phyloP scores from a whole-genome alignment of 2,888 invertebrate genomes.

The Dendrolimus houi region DNA sequence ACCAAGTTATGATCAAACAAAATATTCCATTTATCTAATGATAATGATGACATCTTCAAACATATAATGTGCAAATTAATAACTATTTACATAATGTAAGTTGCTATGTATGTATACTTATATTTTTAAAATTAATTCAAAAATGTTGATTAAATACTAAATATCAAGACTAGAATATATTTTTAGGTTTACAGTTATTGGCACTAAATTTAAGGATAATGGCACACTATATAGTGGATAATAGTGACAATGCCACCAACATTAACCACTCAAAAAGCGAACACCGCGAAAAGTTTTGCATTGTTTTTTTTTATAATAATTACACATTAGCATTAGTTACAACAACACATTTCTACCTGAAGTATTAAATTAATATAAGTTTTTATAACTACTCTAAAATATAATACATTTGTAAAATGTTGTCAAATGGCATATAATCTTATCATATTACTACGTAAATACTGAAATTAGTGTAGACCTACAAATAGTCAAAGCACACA shows the following conservation, averaged over 20 bases:
- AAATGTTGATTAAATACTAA: slow-evolving; percentile 72
- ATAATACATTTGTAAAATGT: slow-evolving; percentile 64
- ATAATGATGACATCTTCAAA: slow-evolving; percentile 32
- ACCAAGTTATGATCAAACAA: slow-evolving; percentile 22
- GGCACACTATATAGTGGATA: slow-evolving; percentile 59
- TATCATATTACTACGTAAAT: slow-evolving; percentile 59
- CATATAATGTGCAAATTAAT: slow-evolving; percentile 61
- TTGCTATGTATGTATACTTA: slow-evolving; percentile 45
- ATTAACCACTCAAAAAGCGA: slow-evolving; percentile 6
- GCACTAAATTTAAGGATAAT: slow-evolving; percentile 71
- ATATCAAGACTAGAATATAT: slow-evolving; percentile 77
- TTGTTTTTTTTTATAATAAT: neutral
- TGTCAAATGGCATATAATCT: slow-evolving; percentile 53
- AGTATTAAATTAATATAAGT: slow-evolving; percentile 38
- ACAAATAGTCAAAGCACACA: slow-evolving; percentile 49
- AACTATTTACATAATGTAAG: slow-evolving; percentile 56
- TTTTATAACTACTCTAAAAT: slow-evolving; percentile 65
- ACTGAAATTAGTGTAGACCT: slow-evolving; percentile 59
- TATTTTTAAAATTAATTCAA: slow-evolving; percentile 61
- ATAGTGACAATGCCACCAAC: slow-evolving; percentile 40
- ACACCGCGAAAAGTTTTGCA: neutral
- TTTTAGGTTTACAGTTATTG: slow-evolving; percentile 74
- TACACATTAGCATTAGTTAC: neutral
- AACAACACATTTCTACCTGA: neutral
- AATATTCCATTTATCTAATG: slow-evolving; percentile 28